Conservation (phyloP, 2,888 invertebrate genomes). For the Tethea ocularis region DNA sequence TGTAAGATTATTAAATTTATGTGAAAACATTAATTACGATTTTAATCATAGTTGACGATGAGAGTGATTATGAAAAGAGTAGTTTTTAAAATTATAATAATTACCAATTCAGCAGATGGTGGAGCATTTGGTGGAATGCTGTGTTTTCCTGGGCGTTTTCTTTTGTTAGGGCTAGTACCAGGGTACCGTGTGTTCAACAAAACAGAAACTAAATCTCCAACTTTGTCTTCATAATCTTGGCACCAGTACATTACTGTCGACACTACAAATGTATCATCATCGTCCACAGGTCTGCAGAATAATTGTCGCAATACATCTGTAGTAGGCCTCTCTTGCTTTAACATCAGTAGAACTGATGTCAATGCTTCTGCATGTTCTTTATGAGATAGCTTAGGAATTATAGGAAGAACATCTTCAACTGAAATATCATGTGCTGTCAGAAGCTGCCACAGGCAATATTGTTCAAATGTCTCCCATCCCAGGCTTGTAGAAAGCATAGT, state of each 20-base stretch:
- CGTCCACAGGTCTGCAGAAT: slow-evolving; percentile 89
- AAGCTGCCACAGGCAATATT: slow-evolving; percentile 98
- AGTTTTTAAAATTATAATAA: slow-evolving; percentile 25
- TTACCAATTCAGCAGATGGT: slow-evolving; percentile 90
- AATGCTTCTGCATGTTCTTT: slow-evolving; percentile 96
- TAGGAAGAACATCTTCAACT: slow-evolving; percentile 93
- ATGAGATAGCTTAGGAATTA: slow-evolving; percentile 89
- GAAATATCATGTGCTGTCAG: slow-evolving; percentile 97
- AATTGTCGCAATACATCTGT: slow-evolving; percentile 93
- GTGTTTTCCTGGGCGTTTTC: slow-evolving; percentile 92
- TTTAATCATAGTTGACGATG: not conserved
- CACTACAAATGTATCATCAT: slow-evolving; percentile 94
- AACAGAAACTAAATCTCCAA: slow-evolving; percentile 91
- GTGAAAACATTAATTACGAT: too few relatives aligned
- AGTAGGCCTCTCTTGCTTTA: slow-evolving; percentile 96
- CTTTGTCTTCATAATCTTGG: slow-evolving; percentile 94
- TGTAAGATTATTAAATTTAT: slow-evolving; percentile 45
- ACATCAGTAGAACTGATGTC: slow-evolving; percentile 93
- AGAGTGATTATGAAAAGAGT: not conserved
- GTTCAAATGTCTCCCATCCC: slow-evolving; percentile 98
- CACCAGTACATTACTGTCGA: slow-evolving; percentile 98
- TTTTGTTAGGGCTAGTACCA: slow-evolving; percentile 94
- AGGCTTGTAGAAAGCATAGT: slow-evolving; percentile 92
- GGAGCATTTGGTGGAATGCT: slow-evolving; percentile 87
- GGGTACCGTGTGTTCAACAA: slow-evolving; percentile 92